Conservation (phyloP, 2,888 invertebrate genomes). For the Drosophila antonietae region DNA sequence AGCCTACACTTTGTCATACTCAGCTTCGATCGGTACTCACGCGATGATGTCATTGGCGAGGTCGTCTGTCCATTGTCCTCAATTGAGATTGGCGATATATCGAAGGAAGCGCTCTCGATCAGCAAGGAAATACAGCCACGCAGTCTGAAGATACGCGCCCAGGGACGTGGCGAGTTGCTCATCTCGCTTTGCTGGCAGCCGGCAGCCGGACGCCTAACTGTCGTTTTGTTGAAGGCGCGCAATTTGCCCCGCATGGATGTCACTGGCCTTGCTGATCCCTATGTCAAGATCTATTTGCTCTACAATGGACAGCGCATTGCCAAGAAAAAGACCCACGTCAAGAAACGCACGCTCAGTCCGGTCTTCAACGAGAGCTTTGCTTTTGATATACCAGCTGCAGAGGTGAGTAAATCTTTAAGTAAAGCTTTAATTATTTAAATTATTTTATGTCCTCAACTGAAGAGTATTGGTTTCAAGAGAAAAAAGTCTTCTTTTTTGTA, state of each 20-base stretch:
- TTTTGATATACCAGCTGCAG: slow-evolving; percentile 95
- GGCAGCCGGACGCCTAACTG: slow-evolving; percentile 96
- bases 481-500: no score
- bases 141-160: slow-evolving; percentile 96
- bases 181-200: slow-evolving; percentile 99
- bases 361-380: slow-evolving; percentile 99
- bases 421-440: not conserved
- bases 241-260: slow-evolving; percentile 99
- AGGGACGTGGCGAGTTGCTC: slow-evolving; percentile 97
- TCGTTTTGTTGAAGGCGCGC: slow-evolving; percentile 97
- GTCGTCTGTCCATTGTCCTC: slow-evolving; percentile 93
- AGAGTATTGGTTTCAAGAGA: no score
- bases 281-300: slow-evolving; percentile 97
- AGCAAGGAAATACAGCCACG: slow-evolving; percentile 96
- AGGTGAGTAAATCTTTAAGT: slow-evolving; percentile 81
- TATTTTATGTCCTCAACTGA: no score
- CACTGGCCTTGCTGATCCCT: slow-evolving; percentile 97
- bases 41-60: slow-evolving; percentile 99
- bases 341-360: slow-evolving; percentile 98
- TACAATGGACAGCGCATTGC: slow-evolving; percentile 99
- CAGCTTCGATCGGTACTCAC: slow-evolving; percentile 98
- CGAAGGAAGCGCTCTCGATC: slow-evolving; percentile 91
- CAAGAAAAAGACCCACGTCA: slow-evolving; percentile 99
- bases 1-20: slow-evolving; percentile 97
- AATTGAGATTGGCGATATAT: slow-evolving; percentile 88